phyloP scores from a whole-genome alignment of 1,140 invertebrate genomes.

The Zaprionus camerounensis region DNA sequence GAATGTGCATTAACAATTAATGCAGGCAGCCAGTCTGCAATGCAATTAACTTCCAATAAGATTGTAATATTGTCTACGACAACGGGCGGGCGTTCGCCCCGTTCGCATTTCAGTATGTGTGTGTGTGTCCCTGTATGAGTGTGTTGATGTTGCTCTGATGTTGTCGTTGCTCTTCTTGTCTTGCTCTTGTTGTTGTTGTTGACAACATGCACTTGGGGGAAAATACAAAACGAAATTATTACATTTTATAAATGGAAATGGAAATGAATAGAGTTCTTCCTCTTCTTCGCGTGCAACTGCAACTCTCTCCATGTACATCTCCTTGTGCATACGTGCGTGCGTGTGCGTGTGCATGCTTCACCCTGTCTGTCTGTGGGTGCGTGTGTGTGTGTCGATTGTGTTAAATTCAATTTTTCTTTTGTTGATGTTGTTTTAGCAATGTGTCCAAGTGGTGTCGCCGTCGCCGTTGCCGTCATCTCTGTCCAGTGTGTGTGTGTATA shows the following conservation, averaged over 20 bases:
- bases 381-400: constrained; percentile 12
- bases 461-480: not conserved
- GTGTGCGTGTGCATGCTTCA: too few relatives aligned
- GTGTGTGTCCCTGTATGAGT: constrained; percentile 10
- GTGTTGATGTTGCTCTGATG: not conserved
- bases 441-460: constrained; percentile 28
- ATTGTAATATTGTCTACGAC: constrained; percentile 36
- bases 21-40: constrained; percentile 15
- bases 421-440: constrained; percentile 61
- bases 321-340: constrained; percentile 17
- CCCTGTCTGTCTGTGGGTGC: not conserved
- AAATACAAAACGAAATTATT: constrained; percentile 31
- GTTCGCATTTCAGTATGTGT: constrained; percentile 23
- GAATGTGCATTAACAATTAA: constrained; percentile 34
- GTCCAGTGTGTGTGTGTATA: constrained; percentile 51
- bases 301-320: not conserved
- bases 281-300: not conserved
- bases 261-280: constrained; percentile 8
- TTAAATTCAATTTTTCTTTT: constrained; percentile 43
- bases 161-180: not conserved
- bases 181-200: constrained; percentile 7
- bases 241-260: constrained; percentile 40
- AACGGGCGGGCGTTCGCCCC: constrained; percentile 48
- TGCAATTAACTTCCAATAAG: constrained; percentile 44
- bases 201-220: constrained; percentile 18